Base-by-base conservation (phyloP, 2,797 vertebrate genomes). In the Hyperoplus immaculatus region DNA sequence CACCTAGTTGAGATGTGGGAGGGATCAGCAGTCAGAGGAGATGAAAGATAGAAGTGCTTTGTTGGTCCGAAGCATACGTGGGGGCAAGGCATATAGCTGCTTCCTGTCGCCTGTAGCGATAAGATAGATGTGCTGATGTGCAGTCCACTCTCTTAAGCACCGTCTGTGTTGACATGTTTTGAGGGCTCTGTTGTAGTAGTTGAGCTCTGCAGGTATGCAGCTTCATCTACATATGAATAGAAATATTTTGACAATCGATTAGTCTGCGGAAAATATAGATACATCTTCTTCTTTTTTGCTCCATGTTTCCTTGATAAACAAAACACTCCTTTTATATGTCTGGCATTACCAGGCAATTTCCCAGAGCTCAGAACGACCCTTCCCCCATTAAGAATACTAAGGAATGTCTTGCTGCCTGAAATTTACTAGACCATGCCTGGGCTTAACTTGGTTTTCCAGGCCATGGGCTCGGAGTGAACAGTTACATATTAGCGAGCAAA, bases 1-100 rank as follows among this genome's bases (percentile, higher is more conserved):
- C 80, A 84, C 82, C 86, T 69, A 13, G 79, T 57, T 65, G 70
- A 88, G 79, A 84, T 89, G 84, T 77, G 86, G 88, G 85, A 89
- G 86, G 84, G 69, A 80, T 78, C 76, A 84, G 83, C 77, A 83
- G 86, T 86, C 85, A 78, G 85, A 79, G 77, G 88, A 91, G 93
- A 95, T 94, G 93, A 95, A 94, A 95, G 94, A 90, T 87, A 68
- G 72, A 79, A 86, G 81, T 83, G 79, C 78, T 90, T 67, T 82
- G 88, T 85, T 69, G 88, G 87, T 91, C 82, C 70, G 85, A 45
- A 45, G 82, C 72, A 70, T 47, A 72, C 77, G 86, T 70, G 83
- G 77, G 84, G 75, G 85, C 55, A 79, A 83, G 73, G 72, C 79
- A 53, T 86, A 85, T 81, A 89, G 87, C 85, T 87, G 86, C 89